Conservation (phyloP, 2,797 vertebrate species). For the Tadarida brasiliensis region DNA sequence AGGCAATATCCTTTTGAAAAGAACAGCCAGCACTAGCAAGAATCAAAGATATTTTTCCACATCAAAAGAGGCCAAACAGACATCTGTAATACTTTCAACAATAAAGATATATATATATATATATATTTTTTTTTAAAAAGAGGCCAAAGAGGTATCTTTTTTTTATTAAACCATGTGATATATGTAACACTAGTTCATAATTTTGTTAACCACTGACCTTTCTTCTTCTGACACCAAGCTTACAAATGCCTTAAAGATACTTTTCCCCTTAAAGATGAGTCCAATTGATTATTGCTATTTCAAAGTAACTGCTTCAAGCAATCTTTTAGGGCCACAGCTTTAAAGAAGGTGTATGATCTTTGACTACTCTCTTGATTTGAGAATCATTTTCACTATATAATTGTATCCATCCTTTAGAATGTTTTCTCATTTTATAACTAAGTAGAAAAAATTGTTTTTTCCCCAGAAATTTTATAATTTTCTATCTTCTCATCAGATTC, state of each 20-base stretch:
- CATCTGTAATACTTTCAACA: too few species aligned
- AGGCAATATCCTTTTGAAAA: slow-evolving; percentile 32
- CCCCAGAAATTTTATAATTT: neutral
- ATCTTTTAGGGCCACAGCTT: neutral
- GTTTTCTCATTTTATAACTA: neutral
- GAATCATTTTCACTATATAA: neutral
- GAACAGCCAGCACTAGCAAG: slow-evolving; percentile 8
- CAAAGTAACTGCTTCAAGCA: slow-evolving; percentile 46
- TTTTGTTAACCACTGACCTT: slow-evolving; percentile 48
- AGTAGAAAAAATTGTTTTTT: neutral
- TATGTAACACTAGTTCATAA: slow-evolving; percentile 19
- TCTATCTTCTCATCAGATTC: neutral
- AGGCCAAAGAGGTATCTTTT: neutral
- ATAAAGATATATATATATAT: too few species aligned
- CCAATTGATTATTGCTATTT: slow-evolving; percentile 51
- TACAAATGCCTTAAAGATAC: slow-evolving; percentile 55
- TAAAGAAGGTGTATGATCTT: slow-evolving; percentile 11
- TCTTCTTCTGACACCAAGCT: neutral
- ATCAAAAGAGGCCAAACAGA: slow-evolving; percentile 33
- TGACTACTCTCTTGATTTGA: slow-evolving; percentile 12
- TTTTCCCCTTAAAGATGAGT: neutral
- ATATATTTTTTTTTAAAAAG: slow-evolving; percentile 14
- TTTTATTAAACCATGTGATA: slow-evolving; percentile 32
- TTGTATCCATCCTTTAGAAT: neutral
- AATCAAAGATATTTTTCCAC: slow-evolving; percentile 12